phyloP scores from a whole-genome alignment of 2,797 vertebrate species.

The Prionace glauca region DNA sequence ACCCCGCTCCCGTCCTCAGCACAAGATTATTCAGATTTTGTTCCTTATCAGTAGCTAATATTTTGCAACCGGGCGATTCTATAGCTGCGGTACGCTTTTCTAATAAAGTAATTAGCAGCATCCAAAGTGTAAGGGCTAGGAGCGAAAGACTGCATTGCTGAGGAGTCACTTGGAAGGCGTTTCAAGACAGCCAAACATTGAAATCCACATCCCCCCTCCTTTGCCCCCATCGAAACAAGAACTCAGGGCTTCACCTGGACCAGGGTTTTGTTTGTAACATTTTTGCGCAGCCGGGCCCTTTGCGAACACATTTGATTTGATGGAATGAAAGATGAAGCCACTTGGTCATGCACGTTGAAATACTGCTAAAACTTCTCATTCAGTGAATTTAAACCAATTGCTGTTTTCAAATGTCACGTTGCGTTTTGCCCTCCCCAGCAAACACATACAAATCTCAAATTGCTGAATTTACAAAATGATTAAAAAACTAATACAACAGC shows the following conservation, averaged over 20 bases:
- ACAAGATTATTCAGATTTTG: neutral
- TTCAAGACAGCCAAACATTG: neutral
- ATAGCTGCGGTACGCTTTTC: neutral
- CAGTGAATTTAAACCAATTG: constrained; percentile 29
- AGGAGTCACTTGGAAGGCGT: neutral
- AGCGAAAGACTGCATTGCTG: neutral
- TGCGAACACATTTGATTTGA: neutral
- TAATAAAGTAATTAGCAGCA: neutral
- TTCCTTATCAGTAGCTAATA: too few species aligned
- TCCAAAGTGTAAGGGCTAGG: neutral
- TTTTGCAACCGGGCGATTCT: neutral
- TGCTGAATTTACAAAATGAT: neutral
- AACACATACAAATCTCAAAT: neutral
- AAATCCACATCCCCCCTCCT: neutral
- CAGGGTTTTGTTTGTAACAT: neutral
- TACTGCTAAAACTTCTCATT: neutral
- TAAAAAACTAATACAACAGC: neutral
- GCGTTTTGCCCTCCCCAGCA: constrained; percentile 46
- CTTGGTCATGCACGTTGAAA: neutral
- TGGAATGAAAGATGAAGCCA: neutral
- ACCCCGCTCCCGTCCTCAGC: too few species aligned
- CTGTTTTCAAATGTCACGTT: constrained; percentile 44
- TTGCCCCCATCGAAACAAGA: neutral
- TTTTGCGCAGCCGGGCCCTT: neutral
- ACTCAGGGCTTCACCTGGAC: neutral